A percentile compares a stretch with the other conserved stretches of the same genome.
Evolutionary conservation across 2,888 invertebrate species (phyloP).

Genomic region (Parascotia fuliginaria): DNA sequence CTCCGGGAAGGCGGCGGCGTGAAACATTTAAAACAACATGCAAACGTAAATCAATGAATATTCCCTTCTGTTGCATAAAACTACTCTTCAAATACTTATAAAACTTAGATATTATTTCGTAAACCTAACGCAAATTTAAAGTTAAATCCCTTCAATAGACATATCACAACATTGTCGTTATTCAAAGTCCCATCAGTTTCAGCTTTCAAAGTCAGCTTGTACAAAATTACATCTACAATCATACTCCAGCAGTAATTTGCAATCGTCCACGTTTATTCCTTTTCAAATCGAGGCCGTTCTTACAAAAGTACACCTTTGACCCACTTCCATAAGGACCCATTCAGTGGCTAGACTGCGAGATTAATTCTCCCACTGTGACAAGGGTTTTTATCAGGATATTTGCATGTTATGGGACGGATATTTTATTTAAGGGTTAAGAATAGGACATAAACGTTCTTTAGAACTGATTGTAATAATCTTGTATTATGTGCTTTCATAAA

Average conservation of each 20-base stretch:
- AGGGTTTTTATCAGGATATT: conserved; percentile 45
- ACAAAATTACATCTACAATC: conserved; percentile 11
- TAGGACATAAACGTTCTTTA: background rate
- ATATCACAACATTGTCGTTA: background rate
- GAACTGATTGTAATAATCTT: background rate
- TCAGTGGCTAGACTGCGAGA: conserved; percentile 36
- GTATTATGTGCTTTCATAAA: background rate
- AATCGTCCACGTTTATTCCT: conserved; percentile 31
- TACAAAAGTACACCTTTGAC: conserved; percentile 44
- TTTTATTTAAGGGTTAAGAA: conserved; percentile 16
- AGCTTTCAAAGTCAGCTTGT: conserved; percentile 3
- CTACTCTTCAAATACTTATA: no score
- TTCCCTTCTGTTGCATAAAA: no score
- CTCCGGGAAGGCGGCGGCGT: no score
- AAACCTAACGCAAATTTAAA: background rate
- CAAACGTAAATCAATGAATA: no score
- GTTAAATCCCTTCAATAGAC: background rate
- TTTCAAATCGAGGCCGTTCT: conserved; percentile 36
- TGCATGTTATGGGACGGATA: conserved; percentile 21
- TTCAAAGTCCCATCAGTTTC: background rate
- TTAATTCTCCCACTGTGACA: conserved; percentile 41
- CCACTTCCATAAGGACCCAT: conserved; percentile 43
- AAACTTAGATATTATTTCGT: no score
- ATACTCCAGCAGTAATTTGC: conserved; percentile 27
- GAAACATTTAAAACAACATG: no score